These are phyloP conservation scores for Lysiphlebus fabarum DNA, from an alignment of 1,140 invertebrate species.

Conservation along the genomic window DNA sequence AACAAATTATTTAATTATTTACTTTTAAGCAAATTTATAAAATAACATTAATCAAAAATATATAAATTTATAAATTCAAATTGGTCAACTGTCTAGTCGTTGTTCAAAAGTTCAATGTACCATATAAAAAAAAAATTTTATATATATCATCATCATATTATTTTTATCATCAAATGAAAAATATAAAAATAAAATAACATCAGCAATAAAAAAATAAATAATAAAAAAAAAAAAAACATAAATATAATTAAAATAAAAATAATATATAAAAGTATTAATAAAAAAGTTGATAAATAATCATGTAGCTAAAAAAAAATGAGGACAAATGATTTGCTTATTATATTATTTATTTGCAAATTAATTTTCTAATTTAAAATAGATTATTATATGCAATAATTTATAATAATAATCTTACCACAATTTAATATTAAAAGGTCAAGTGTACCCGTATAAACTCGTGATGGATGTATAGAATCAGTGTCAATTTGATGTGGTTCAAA, in stretches of 20 bases:
- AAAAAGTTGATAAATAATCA: slow-evolving; percentile 28
- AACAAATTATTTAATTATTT: too few relatives aligned
- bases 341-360: slow-evolving; percentile 1
- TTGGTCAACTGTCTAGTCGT: too few relatives aligned
- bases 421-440: slow-evolving; percentile 48
- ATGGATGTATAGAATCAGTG: slow-evolving; percentile 47
- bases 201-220: too few relatives aligned
- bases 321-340: slow-evolving; percentile 15
- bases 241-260: too few relatives aligned
- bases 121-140: not conserved
- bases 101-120: slow-evolving; percentile 1
- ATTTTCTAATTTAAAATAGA: too few relatives aligned
- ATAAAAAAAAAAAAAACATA: too few relatives aligned
- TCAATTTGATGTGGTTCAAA: slow-evolving; percentile 62
- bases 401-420: slow-evolving; percentile 43
- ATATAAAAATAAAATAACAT: not conserved
- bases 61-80: slow-evolving; percentile 7
- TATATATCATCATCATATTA: not conserved
- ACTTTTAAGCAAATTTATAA: too few relatives aligned
- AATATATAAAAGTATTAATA: slow-evolving; percentile 15
- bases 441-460: slow-evolving; percentile 47
- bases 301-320: slow-evolving; percentile 24
- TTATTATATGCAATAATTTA: slow-evolving; percentile 1
- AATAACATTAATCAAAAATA: not conserved
- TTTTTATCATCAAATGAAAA: slow-evolving; percentile 1